Conservation (phyloP, 1,140 invertebrate genomes). For the Brachionus rubens region DNA sequence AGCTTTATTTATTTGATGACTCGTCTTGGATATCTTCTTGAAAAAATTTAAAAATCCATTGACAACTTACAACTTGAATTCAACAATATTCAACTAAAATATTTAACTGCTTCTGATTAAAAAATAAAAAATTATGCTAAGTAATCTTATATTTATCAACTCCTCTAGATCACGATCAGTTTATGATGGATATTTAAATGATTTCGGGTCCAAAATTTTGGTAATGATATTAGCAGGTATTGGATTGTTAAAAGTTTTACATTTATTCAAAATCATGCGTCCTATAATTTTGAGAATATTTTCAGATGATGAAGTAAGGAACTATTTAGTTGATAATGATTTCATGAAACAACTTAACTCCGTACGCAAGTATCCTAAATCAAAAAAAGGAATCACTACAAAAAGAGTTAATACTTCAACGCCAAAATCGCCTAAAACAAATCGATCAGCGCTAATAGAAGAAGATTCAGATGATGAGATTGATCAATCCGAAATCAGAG, state of each 20-base stretch:
- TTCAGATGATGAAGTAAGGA: neutral
- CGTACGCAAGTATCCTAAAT: too few relatives aligned
- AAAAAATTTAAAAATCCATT: neutral
- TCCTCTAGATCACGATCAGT: neutral
- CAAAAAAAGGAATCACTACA: too few relatives aligned
- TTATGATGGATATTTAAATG: neutral
- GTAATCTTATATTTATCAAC: constrained; percentile 4
- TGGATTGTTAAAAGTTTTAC: neutral
- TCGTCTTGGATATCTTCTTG: neutral
- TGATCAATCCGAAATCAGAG: neutral
- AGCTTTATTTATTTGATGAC: neutral
- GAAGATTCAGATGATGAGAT: neutral
- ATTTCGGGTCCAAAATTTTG: neutral
- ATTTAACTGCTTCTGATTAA: too few relatives aligned
- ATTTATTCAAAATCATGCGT: neutral
- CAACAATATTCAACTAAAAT: neutral
- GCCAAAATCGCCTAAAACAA: too few relatives aligned
- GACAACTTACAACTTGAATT: neutral
- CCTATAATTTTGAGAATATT: neutral
- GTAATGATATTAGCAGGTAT: neutral
- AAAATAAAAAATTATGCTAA: neutral
- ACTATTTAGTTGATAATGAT: neutral
- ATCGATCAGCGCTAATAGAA: neutral
- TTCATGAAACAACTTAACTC: too few relatives aligned
- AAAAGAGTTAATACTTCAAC: too few relatives aligned